Evolutionary conservation across 2,888 invertebrate genomes (phyloP).

Genomic region (Xylota segnis): DNA sequence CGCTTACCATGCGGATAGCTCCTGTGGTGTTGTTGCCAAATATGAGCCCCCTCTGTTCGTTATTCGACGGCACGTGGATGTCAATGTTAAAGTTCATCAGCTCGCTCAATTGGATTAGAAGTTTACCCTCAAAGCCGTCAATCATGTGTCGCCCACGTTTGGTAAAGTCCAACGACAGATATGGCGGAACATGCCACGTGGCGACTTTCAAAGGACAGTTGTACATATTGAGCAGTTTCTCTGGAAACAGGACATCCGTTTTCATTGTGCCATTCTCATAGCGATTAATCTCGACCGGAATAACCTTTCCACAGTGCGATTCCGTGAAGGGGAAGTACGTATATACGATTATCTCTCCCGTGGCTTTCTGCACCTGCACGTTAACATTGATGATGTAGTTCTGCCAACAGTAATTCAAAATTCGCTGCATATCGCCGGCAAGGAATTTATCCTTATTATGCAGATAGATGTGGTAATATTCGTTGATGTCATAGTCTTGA

Average conservation of each 20-base stretch:
- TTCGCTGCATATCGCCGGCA: slow-evolving; percentile 78
- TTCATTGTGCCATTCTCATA: slow-evolving; percentile 76
- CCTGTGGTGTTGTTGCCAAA: slow-evolving; percentile 30
- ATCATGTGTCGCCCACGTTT: slow-evolving; percentile 6
- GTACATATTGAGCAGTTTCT: slow-evolving; percentile 79
- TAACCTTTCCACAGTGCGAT: slow-evolving; percentile 71
- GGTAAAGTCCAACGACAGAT: slow-evolving; percentile 25
- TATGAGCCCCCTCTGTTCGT: slow-evolving; percentile 21
- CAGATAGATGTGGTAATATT: slow-evolving; percentile 80
- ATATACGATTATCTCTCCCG: slow-evolving; percentile 79
- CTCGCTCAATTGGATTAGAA: slow-evolving; percentile 75
- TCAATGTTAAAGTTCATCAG: slow-evolving; percentile 78
- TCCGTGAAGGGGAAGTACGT: slow-evolving; percentile 80
- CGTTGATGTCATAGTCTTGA: slow-evolving; percentile 78
- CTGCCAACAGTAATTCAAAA: slow-evolving; percentile 80
- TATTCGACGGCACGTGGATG: slow-evolving; percentile 44
- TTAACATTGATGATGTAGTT: slow-evolving; percentile 80
- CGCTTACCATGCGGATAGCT: slow-evolving; percentile 28
- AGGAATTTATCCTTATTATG: slow-evolving; percentile 78
- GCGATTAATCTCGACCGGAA: slow-evolving; percentile 77
- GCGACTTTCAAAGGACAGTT: slow-evolving; percentile 35
- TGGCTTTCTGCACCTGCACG: slow-evolving; percentile 79
- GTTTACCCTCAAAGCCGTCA: slow-evolving; percentile 77
- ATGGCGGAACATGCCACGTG: slow-evolving; percentile 38
- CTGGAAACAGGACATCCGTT: slow-evolving; percentile 77